These are phyloP conservation scores for Hydriomena furcata DNA, from an alignment of 2,888 invertebrate genomes.

Conservation along the genomic window DNA sequence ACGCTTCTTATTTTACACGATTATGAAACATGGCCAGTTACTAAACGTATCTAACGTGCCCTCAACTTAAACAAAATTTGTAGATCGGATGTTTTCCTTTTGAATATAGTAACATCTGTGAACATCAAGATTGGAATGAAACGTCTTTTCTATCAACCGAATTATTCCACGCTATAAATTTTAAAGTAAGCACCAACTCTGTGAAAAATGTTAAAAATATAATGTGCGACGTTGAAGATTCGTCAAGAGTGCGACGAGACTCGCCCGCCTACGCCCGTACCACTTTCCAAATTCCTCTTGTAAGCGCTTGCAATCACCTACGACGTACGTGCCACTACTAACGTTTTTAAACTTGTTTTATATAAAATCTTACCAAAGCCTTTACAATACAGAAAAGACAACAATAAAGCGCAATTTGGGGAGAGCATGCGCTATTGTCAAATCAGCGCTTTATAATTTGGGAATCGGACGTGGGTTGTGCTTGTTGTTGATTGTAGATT, in stretches of 20 bases:
- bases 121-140: slow-evolving; percentile 18
- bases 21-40: no score
- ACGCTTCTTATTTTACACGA: no score
- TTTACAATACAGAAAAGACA: slow-evolving; percentile 33
- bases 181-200: slow-evolving; percentile 49
- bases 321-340: slow-evolving; percentile 61
- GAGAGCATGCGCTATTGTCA: slow-evolving; percentile 30
- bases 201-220: slow-evolving; percentile 75
- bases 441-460: slow-evolving; percentile 33
- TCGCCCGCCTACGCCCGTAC: slow-evolving; percentile 79
- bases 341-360: slow-evolving; percentile 54
- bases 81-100: not conserved
- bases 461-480: slow-evolving; percentile 21
- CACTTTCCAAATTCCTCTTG: slow-evolving; percentile 82
- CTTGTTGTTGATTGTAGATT: slow-evolving; percentile 22
- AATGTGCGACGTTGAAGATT: slow-evolving; percentile 74
- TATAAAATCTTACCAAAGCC: slow-evolving; percentile 42
- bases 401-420: slow-evolving; percentile 38
- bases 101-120: no score
- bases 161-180: slow-evolving; percentile 32
- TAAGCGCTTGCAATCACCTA: slow-evolving; percentile 76
- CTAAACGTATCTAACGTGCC: no score
- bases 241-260: slow-evolving; percentile 74
- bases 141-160: slow-evolving; percentile 1
- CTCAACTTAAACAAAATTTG: no score